Base-by-base conservation (phyloP, 2,113 vertebrate species). In the Zosterops borbonicus region DNA sequence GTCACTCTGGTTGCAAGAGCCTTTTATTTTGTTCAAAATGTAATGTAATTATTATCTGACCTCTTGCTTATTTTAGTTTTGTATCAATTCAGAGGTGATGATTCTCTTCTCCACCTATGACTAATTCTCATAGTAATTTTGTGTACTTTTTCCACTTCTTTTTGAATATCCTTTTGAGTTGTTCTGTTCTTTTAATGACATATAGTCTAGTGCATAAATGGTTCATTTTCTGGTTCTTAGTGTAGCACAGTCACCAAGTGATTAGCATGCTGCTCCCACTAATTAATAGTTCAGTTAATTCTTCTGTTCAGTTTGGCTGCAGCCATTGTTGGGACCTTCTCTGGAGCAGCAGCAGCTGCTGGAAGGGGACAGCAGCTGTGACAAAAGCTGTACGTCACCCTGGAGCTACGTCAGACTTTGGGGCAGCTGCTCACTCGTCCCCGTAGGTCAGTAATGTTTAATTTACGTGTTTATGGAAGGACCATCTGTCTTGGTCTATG, bases 271-370 rank as follows among this genome's bases (percentile, higher is more conserved):
- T 71, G 63, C 78, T 91, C 75, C 37, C 58, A 52, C 46, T 92
- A 68, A 93, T 94, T 67, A 87, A 53, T 83, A 81, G 76, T 82
- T 94, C 56, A 44, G 2, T 95, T 90, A 70, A 52, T 91, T 86
- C 42, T 87, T 90, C 65, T 71, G 65, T 90, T 95, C 27, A 9
- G 14, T 93, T 94, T 76, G 65, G 44, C 73, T 80, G 67, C 73
- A 83, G 79, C 63, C 82, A 1, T 76, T 87, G 58, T 44, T 65
- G 69, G 68, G 55, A 83, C 55, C 53, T 55, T 53, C 88, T 89
- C 67, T 83, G 90, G 47, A 89, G 68, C 68, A 65, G 71, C 68
- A 65, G 79, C 69, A 83, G 50, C 76, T 83, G 49, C 74, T 74
- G 86, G 55, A 80, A 80, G 65, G 82, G 64, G 46, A 50, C 56